Evolutionary conservation across 2,113 vertebrate species (phyloP), one percentile per base, ranked within the genome.

Genomic region (Sitta europaea): DNA sequence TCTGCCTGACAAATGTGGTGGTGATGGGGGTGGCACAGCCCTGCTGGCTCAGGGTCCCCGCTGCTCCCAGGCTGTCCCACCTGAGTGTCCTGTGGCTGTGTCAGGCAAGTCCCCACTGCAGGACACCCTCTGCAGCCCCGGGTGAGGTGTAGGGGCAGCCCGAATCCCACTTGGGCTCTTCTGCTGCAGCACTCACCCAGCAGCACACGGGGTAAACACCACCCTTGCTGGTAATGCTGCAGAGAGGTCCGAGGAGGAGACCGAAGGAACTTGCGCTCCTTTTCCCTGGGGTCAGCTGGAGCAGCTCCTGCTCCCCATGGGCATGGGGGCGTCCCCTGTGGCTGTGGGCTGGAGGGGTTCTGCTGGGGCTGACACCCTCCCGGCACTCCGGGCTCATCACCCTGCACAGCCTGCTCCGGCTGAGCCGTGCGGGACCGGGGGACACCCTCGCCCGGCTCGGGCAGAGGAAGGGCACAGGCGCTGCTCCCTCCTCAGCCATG

Each of bases 201-300:
- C 29, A 59, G 28, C 43, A 38, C 6, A 0, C 0, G 0, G 54
- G 24, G 5, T 2, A 11, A 27, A 27, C n/a, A 14, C 18, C 38
- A 62, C 36, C 51, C 57, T 8, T 42, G 66, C 50, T 55, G 71
- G 14, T 5, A 12, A 45, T 1, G 9, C 59, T 23, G n/a, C 27
- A 48, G 51, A 28, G 18, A 1, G n/a, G n/a, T 15, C 45, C 48
- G 16, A 42, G 42, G 42, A 42, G 42, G 13, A 40, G 40, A 10
- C 4, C 5, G 28, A 24, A 66, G 57, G 47, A 53, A 9, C 11
- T 57, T n/a, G 38, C 67, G 7, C 47, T 54, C 7, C 35, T 25
- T 45, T 36, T 14, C 5, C 48, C 67, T 20, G 43, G n/a, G 18
- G 14, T 53, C 61, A 62, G 55, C 31, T 57, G 36, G 65, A 74